Evolutionary conservation across 1,140 invertebrate species (phyloP).

Genomic region (Leptoteleia sp.): DNA sequence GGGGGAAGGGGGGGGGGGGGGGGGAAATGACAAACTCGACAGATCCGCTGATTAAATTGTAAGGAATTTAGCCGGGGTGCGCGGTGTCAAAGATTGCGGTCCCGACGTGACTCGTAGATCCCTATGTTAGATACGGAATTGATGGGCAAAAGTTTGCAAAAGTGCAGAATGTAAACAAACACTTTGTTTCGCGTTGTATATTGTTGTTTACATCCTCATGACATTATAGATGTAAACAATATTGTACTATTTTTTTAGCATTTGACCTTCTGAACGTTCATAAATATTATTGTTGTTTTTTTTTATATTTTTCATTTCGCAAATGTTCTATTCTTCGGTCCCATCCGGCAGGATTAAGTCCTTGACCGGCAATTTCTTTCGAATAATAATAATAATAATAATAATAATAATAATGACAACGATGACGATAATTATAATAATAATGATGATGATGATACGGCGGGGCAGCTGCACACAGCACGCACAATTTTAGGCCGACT

Average conservation of each 20-base stretch:
- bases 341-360: slow-evolving; percentile 58
- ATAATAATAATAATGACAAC: slow-evolving; percentile 61
- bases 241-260: no score
- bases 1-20: slow-evolving; percentile 2
- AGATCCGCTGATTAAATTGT: slow-evolving; percentile 42
- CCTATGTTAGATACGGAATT: no score
- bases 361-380: slow-evolving; percentile 68
- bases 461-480: slow-evolving; percentile 68
- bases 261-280: no score
- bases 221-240: no score
- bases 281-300: no score
- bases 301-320: no score
- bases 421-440: slow-evolving; percentile 68
- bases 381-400: slow-evolving; percentile 65
- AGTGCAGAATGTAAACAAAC: no score
- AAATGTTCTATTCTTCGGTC: no score
- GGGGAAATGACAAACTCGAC: slow-evolving; percentile 7
- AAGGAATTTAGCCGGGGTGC: slow-evolving; percentile 15
- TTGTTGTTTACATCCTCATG: no score
- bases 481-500: slow-evolving; percentile 61
- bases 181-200: no score
- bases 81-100: slow-evolving; percentile 38
- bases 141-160: no score
- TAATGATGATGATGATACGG: slow-evolving; percentile 43
- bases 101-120: slow-evolving; percentile 63